phyloP scores from a whole-genome alignment of 2,888 invertebrate genomes.

The Listrodromus nycthemerus region DNA sequence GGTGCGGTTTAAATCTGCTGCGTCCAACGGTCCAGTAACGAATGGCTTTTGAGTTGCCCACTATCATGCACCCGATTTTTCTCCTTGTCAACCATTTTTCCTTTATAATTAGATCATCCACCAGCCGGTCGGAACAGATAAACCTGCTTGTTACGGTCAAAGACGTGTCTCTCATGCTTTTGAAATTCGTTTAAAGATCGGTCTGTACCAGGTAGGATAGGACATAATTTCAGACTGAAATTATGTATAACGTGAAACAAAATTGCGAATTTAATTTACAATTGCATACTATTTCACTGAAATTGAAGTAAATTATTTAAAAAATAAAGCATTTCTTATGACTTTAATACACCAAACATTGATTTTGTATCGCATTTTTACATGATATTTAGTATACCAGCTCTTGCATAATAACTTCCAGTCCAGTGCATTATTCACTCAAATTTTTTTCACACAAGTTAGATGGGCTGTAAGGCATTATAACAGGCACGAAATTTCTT shows the following conservation, averaged over 20 bases:
- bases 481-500: slow-evolving; percentile 8
- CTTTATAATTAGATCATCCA: not conserved
- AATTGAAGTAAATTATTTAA: too few relatives aligned
- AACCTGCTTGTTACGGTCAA: not conserved
- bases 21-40: not conserved
- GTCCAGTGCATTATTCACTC: too few relatives aligned
- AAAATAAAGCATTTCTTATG: too few relatives aligned
- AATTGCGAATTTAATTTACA: too few relatives aligned
- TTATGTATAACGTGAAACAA: too few relatives aligned
- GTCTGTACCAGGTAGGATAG: not conserved
- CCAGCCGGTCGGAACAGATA: not conserved
- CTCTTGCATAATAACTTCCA: too few relatives aligned
- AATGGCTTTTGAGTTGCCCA: not conserved
- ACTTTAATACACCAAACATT: too few relatives aligned
- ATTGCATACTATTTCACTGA: not conserved
- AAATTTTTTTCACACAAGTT: too few relatives aligned
- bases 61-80: not conserved
- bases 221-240: too few relatives aligned
- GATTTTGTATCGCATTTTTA: too few relatives aligned
- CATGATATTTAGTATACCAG: too few relatives aligned
- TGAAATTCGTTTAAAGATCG: not conserved
- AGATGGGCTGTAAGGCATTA: slow-evolving; percentile 1
- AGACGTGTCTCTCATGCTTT: not conserved
- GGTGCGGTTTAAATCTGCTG: not conserved
- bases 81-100: slow-evolving; percentile 49